These are phyloP conservation scores for Elanoides forficatus DNA, from an alignment of 2,113 vertebrate genomes.

Conservation along the genomic window DNA sequence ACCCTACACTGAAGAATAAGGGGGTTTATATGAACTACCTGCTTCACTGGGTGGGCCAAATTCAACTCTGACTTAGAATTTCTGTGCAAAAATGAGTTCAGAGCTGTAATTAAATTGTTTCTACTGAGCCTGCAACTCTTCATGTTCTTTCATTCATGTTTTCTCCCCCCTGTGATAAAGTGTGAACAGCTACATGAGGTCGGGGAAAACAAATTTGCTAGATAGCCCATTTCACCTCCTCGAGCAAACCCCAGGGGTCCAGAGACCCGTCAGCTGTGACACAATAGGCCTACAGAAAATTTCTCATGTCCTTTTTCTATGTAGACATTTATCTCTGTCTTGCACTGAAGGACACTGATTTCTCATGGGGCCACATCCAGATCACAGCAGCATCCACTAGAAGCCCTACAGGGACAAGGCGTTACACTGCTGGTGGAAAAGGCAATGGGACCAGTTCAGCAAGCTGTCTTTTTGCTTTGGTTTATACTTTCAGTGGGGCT, in stretches of 20 bases:
- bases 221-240: neutral
- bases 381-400: neutral
- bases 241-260: neutral
- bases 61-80: neutral
- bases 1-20: neutral
- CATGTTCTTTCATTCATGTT: neutral
- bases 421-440: neutral
- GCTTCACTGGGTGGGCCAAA: neutral
- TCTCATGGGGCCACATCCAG: fast-evolving
- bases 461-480: neutral
- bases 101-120: neutral
- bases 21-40: neutral
- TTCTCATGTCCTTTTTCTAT: neutral
- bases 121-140: neutral
- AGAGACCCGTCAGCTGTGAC: neutral
- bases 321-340: neutral
- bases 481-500: neutral
- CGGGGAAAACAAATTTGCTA: neutral
- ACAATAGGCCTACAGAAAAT: neutral
- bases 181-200: neutral
- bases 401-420: neutral
- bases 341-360: fast-evolving
- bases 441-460: neutral
- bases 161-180: neutral
- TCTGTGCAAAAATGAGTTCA: neutral